These are phyloP conservation scores for Poeciliopsis paucimaculata DNA, from an alignment of 2,797 vertebrate species.

Conservation along the genomic window DNA sequence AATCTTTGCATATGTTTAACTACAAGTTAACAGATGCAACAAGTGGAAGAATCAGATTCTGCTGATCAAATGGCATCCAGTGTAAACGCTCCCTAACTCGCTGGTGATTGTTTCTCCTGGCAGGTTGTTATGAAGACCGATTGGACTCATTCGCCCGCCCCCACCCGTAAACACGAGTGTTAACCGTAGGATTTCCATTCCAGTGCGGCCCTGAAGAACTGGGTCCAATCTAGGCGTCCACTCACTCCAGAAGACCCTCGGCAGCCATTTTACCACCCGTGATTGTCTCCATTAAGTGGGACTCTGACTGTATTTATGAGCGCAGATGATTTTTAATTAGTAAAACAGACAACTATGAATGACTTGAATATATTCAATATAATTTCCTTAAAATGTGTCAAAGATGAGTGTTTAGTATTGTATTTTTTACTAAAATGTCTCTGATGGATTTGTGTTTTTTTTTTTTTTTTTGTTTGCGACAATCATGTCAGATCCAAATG, in stretches of 20 bases:
- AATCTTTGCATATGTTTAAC: background rate
- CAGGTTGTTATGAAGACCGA: slow-evolving; percentile 42
- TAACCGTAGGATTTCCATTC: slow-evolving; percentile 51
- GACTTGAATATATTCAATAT: slow-evolving; percentile 34
- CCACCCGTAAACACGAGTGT: slow-evolving; percentile 14
- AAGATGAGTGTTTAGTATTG: slow-evolving; percentile 52
- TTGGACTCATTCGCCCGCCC: slow-evolving; percentile 20
- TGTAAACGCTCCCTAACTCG: background rate
- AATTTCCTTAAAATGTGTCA: slow-evolving; percentile 47
- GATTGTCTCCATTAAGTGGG: slow-evolving; percentile 49
- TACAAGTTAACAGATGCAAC: background rate
- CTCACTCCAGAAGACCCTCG: slow-evolving; percentile 18
- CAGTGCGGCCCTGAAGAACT: slow-evolving; percentile 49
- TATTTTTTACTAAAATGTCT: slow-evolving; percentile 65
- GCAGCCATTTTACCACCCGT: slow-evolving; percentile 27
- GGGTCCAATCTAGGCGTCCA: slow-evolving; percentile 21
- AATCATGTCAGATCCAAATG: slow-evolving; percentile 69
- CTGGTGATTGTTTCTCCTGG: slow-evolving; percentile 6
- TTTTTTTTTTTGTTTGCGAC: slow-evolving; percentile 59
- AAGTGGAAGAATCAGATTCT: background rate
- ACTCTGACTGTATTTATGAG: slow-evolving; percentile 50
- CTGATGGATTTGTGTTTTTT: slow-evolving; percentile 55
- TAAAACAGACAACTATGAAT: slow-evolving; percentile 20
- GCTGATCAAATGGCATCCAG: background rate
- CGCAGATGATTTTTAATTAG: slow-evolving; percentile 38